Conservation (phyloP, 2,113 vertebrate species). For the Nerophis lumbriciformis region DNA sequence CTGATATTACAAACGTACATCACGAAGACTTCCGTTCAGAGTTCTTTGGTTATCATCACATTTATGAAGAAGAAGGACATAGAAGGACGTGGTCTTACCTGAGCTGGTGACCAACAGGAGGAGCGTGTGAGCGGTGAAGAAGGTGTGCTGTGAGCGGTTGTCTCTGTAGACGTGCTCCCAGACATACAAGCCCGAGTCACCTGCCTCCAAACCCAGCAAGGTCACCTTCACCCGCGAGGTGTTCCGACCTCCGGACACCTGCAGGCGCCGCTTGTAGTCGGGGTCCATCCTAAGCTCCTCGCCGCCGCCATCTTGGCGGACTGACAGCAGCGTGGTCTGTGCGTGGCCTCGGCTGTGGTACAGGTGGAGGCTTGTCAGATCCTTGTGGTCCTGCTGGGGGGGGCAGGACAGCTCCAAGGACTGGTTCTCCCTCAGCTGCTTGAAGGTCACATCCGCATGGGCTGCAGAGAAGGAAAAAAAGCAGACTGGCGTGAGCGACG, state of each 20-base stretch:
- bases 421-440: conserved; percentile 25
- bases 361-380: conserved; percentile 36
- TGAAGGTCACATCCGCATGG: conserved; percentile 38
- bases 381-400: conserved; percentile 5
- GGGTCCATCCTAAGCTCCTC: conserved; percentile 2
- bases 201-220: conserved; percentile 24
- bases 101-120: conserved; percentile 51
- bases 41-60: no score
- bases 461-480: conserved; percentile 25
- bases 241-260: conserved; percentile 14
- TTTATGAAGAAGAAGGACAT: neutral
- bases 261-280: conserved; percentile 33
- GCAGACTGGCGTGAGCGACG: neutral
- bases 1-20: no score
- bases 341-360: conserved; percentile 37
- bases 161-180: conserved; percentile 46
- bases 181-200: conserved; percentile 57
- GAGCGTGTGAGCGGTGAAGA: neutral
- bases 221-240: conserved; percentile 46
- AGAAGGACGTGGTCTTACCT: conserved; percentile 34
- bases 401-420: conserved; percentile 45
- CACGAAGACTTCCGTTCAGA: no score
- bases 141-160: conserved; percentile 3
- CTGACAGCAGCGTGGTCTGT: conserved; percentile 57
- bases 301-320: conserved; percentile 4